phyloP scores from a whole-genome alignment of 2,797 vertebrate species.

The Ataeniobius toweri region DNA sequence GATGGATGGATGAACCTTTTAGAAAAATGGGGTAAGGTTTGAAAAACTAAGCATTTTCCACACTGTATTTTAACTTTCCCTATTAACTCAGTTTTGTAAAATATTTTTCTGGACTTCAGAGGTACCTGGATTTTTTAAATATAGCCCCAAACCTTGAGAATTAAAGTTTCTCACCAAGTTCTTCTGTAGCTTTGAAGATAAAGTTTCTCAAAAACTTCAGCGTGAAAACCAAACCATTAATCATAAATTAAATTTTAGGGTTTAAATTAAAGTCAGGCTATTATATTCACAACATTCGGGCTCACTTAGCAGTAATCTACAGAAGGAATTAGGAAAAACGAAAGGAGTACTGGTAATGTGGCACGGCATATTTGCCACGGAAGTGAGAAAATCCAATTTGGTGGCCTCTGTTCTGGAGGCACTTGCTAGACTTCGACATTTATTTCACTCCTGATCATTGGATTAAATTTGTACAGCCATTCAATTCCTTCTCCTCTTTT shows the following conservation, averaged over 20 bases:
- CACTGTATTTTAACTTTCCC: neutral
- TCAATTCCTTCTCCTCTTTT: constrained; percentile 70
- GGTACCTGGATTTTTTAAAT: neutral
- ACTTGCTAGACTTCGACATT: constrained; percentile 61
- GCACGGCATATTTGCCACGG: constrained; percentile 66
- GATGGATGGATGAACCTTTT: neutral
- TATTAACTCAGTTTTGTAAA: neutral
- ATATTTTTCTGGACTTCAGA: neutral
- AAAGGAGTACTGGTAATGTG: constrained; percentile 56
- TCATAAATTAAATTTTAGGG: constrained; percentile 36
- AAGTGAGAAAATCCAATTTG: constrained; percentile 77
- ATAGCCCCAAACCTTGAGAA: neutral
- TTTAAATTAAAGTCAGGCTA: constrained; percentile 47
- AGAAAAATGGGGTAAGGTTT: neutral
- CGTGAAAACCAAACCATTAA: constrained; percentile 20
- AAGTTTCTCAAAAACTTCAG: constrained; percentile 46
- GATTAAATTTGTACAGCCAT: constrained; percentile 83
- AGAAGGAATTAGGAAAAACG: constrained; percentile 57
- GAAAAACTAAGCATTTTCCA: neutral
- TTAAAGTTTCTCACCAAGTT: neutral
- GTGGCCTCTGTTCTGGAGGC: constrained; percentile 63
- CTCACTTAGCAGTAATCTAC: constrained; percentile 63
- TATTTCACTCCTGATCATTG: constrained; percentile 81
- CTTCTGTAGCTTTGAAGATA: constrained; percentile 22
- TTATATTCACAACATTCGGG: constrained; percentile 54